A percentile compares a stretch with the other conserved stretches of the same genome.
Conservation (phyloP, 2,113 vertebrate species). For the Irena cyanogastra region DNA sequence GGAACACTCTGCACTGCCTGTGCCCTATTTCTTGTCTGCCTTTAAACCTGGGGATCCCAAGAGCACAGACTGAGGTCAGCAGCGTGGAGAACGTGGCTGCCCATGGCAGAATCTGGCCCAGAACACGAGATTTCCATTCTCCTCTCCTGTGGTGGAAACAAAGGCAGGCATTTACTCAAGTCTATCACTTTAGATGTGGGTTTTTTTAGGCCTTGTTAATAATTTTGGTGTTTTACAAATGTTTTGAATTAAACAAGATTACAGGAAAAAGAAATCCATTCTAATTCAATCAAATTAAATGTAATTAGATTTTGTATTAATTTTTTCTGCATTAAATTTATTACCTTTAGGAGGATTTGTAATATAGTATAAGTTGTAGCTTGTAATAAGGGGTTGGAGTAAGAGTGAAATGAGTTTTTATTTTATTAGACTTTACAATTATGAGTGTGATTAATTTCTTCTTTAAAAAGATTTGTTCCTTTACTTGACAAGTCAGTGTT, state of each 20-base stretch:
- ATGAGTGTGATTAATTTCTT: conserved; percentile 8
- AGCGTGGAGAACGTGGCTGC: not conserved
- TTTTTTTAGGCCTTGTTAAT: not conserved
- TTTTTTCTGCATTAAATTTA: conserved; percentile 34
- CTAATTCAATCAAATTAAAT: conserved; percentile 47
- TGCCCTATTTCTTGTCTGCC: not conserved
- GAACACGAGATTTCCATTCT: not conserved
- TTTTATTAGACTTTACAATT: conserved; percentile 22
- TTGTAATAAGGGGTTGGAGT: conserved; percentile 19
- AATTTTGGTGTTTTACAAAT: not conserved
- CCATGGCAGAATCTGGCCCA: not conserved
- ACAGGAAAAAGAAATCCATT: not conserved
- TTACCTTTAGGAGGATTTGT: conserved; percentile 36
- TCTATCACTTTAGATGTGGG: not conserved
- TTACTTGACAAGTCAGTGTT: not conserved
- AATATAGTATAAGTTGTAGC: not conserved
- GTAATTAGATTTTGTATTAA: conserved; percentile 39
- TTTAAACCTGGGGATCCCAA: not conserved
- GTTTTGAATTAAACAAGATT: conserved; percentile 27
- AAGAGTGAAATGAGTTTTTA: conserved; percentile 18
- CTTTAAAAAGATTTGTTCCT: conserved; percentile 15
- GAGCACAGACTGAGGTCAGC: not conserved
- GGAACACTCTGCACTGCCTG: not conserved
- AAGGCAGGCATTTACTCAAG: not conserved
- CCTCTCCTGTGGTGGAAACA: not conserved